Percentiles rank a stretch among this genome's conserved stretches.
Conservation (phyloP, 2,113 vertebrate species). For the human region DNA sequence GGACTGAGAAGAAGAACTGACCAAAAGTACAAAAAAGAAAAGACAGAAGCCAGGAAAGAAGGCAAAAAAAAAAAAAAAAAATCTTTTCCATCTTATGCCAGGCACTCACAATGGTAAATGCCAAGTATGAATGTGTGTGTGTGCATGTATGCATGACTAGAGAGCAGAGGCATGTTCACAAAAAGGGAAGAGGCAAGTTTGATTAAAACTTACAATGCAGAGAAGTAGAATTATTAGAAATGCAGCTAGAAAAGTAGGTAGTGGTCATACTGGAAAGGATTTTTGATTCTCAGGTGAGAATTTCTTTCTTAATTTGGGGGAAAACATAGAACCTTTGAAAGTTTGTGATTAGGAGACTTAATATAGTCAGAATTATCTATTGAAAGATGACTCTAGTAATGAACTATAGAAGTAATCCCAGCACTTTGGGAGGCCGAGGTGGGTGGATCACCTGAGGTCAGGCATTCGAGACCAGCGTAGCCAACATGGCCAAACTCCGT, state of each 20-base stretch:
- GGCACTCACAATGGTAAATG: neutral
- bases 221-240: neutral
- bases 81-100: neutral
- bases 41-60: neutral
- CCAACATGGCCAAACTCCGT: too few relatives aligned
- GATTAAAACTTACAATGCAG: neutral
- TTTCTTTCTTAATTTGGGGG: neutral
- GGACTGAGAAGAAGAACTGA: neutral
- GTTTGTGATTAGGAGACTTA: neutral
- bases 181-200: neutral
- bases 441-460: too few relatives aligned
- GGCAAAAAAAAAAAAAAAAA: neutral
- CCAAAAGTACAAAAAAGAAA: neutral
- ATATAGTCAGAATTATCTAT: neutral
- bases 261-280: neutral
- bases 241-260: neutral
- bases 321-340: neutral
- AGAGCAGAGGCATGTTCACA: neutral
- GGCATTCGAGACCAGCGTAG: too few relatives aligned
- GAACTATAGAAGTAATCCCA: too few relatives aligned
- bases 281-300: neutral
- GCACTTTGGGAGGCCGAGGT: too few relatives aligned
- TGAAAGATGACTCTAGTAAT: neutral
- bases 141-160: neutral
- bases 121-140: neutral